These are phyloP conservation scores for Sebastes alutus DNA, from an alignment of 2,797 vertebrate species.

Conservation along the genomic window DNA sequence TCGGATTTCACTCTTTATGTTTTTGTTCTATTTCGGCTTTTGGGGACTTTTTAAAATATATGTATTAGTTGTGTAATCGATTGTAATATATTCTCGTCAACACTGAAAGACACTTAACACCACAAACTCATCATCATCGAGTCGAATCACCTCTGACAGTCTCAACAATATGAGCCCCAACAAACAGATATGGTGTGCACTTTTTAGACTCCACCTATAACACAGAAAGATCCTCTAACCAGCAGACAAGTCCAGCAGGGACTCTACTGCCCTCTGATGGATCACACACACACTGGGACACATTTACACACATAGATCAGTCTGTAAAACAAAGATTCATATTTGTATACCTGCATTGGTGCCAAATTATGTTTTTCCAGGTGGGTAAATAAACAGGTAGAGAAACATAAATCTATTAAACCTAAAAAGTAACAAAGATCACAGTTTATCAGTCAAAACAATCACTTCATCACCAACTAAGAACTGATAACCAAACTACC, in stretches of 20 bases:
- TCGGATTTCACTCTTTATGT: neutral
- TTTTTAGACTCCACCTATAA: neutral
- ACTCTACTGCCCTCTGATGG: slow-evolving; percentile 68
- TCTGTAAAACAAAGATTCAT: neutral
- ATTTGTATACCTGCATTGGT: neutral
- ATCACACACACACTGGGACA: neutral
- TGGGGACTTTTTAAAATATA: neutral
- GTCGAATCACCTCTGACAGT: neutral
- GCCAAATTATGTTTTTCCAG: neutral
- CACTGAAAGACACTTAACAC: neutral
- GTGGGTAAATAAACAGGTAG: neutral
- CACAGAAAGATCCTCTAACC: neutral
- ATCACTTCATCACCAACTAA: neutral
- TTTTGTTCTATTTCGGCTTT: neutral
- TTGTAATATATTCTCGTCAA: neutral
- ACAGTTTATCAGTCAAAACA: neutral
- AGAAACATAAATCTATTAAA: neutral
- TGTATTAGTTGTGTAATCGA: neutral
- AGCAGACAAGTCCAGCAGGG: slow-evolving; percentile 8
- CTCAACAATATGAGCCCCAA: neutral
- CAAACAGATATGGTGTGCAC: neutral
- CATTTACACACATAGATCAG: neutral
- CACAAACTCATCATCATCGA: neutral
- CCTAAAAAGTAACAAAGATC: neutral
- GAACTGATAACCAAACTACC: neutral